phyloP scores from a whole-genome alignment of 2,113 vertebrate species.

The Petrocephalus zakoni region DNA sequence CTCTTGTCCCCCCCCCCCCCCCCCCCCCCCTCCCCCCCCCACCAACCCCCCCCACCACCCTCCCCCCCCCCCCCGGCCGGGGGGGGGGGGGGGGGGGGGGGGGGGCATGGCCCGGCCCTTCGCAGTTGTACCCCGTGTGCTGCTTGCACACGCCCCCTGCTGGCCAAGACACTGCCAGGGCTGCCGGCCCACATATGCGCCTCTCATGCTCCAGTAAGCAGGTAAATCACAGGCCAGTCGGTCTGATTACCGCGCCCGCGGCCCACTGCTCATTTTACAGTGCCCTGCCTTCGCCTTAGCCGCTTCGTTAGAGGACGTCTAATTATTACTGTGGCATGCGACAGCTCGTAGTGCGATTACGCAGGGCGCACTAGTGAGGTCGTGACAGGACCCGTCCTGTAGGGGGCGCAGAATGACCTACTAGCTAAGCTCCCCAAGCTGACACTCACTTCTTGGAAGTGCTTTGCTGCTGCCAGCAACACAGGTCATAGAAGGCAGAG shows the following conservation, averaged over 20 bases:
- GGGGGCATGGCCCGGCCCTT: conserved; percentile 38
- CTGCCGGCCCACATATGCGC: conserved; percentile 59
- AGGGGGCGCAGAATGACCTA: neutral
- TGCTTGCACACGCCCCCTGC: conserved; percentile 48
- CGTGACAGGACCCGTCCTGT: neutral
- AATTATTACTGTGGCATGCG: conserved; percentile 56
- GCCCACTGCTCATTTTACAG: conserved; percentile 55
- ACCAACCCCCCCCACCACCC: too few relatives aligned
- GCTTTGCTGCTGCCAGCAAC: neutral
- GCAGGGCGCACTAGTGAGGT: neutral
- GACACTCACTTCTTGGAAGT: neutral
- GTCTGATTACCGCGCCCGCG: conserved; percentile 48
- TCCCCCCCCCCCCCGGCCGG: too few relatives aligned
- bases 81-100: too few relatives aligned
- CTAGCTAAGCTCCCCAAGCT: neutral
- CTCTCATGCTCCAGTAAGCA: conserved; percentile 56
- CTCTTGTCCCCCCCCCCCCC: too few relatives aligned
- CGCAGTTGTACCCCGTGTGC: conserved; percentile 35
- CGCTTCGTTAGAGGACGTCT: conserved; percentile 60
- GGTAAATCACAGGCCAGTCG: conserved; percentile 46
- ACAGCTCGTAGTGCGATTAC: conserved; percentile 57
- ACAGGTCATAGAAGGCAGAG: neutral
- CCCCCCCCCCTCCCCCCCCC: too few relatives aligned
- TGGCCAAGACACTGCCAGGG: conserved; percentile 63
- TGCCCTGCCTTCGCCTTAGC: conserved; percentile 52